Base-by-base conservation (phyloP, 1,140 invertebrate genomes). In the Leptinotarsa undecemlineata region DNA sequence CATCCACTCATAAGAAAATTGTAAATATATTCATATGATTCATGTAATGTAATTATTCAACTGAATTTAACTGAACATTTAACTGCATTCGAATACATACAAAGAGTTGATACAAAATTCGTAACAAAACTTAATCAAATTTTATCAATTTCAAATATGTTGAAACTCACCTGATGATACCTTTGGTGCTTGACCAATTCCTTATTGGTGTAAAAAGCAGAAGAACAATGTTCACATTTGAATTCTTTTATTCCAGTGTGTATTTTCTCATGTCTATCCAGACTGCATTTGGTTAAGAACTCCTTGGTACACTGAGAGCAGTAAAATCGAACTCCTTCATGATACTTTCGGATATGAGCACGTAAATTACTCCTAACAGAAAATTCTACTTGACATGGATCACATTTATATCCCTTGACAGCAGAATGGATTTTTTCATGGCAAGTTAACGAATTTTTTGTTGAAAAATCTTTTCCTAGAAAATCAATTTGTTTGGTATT, bases 171-270 rank as follows among this genome's bases (percentile, higher is more conserved):
- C 78, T 78, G 74, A 33, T 80, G 78, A 62, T 80, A 80, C 48
- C 75, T 74, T 21, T 76, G 74, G 63, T 80, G 78, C 68, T 80
- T 80, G 48, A 78, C 4, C 20, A 80, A 64, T 60, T 80, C 78
- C 68, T 78, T 80, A 17, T 75, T 78, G 3, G 78, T 80, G 64
- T 80, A 80, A 75, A 80, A 80, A 14, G 76, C 76, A 42, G 77
- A 68, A 14, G 74, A 26, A 66, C 78, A 80, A 19, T 66, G 48
- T 19, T 75, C 63, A 73, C 78, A 80, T 42, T 76, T 68, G 60
- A 78, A 80, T 71, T 80, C 74, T 61, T 76, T 80, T 47, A 80
- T 72, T n/a, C 78, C 78, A 15, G 75, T 75, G 61, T 80, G 78
- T 42, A 76, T 72, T 26, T 72, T 64, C 66, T 80, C 78, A 67